phyloP scores from a whole-genome alignment of 2,113 vertebrate species.

The Chionis minor region DNA sequence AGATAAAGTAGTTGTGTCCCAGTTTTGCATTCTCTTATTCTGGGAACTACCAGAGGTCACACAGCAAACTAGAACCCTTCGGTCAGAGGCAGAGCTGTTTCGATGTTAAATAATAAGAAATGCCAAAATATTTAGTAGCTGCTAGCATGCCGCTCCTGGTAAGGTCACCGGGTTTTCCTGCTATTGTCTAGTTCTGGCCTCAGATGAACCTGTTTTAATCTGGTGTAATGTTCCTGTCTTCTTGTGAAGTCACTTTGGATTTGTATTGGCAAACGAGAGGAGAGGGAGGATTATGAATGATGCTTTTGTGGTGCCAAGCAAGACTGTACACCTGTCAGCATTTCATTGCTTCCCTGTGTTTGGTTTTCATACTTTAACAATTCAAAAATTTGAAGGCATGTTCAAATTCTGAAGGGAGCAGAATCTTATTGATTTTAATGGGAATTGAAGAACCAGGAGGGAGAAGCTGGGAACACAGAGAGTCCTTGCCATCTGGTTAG shows the following conservation, averaged over 20 bases:
- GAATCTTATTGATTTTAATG: background rate
- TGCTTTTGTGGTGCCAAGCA: background rate
- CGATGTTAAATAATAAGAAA: background rate
- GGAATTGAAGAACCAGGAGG: background rate
- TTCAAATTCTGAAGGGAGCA: background rate
- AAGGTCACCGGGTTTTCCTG: background rate
- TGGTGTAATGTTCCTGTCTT: background rate
- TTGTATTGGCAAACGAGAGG: background rate
- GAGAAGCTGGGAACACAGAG: background rate
- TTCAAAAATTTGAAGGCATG: background rate
- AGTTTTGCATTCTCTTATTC: background rate
- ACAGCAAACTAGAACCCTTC: background rate
- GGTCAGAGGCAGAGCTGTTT: background rate
- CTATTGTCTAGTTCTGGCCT: background rate
- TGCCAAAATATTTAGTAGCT: background rate
- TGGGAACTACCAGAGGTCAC: background rate
- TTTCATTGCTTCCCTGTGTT: background rate
- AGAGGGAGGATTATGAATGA: background rate
- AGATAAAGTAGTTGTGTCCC: background rate
- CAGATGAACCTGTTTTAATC: background rate
- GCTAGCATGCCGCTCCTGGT: background rate
- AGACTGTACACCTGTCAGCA: background rate
- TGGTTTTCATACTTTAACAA: background rate
- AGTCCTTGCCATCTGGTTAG: conserved; percentile 11
- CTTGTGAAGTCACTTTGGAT: background rate